Conservation (phyloP, 2,888 invertebrate species). For the Tricholauxania praeusta region DNA sequence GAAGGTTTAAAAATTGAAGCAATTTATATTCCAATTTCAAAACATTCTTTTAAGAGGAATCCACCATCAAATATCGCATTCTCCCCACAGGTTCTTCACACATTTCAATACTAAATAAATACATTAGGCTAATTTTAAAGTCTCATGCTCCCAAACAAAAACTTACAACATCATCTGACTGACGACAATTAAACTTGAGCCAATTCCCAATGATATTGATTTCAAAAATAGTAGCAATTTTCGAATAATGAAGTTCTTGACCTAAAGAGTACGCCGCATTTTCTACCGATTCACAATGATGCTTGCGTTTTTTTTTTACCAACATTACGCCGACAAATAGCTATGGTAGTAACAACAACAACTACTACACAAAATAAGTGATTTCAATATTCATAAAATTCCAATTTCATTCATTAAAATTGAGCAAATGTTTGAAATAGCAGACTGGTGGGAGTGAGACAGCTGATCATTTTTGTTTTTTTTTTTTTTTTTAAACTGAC, state of each 20-base stretch:
- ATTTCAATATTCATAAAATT: slow-evolving; percentile 44
- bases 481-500: neutral
- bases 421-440: slow-evolving; percentile 26
- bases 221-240: slow-evolving; percentile 27
- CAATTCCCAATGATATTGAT: slow-evolving; percentile 25
- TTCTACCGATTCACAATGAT: slow-evolving; percentile 44
- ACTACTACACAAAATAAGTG: slow-evolving; percentile 24
- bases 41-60: no score
- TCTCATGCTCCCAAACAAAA: neutral
- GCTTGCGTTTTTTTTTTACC: slow-evolving; percentile 47
- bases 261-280: slow-evolving; percentile 38
- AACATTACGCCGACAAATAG: slow-evolving; percentile 52
- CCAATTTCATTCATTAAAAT: slow-evolving; percentile 43
- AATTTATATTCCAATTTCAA: no score
- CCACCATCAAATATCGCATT: no score
- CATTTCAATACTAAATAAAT: neutral
- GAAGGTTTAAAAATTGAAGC: no score
- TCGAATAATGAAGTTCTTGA: slow-evolving; percentile 36
- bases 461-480: neutral
- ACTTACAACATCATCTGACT: neutral
- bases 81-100: neutral
- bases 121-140: neutral
- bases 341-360: slow-evolving; percentile 36
- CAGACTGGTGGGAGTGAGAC: neutral
- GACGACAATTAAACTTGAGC: slow-evolving; percentile 14